A percentile compares a stretch with the other conserved stretches of the same genome.
Conservation (phyloP, 2,113 vertebrate genomes). For the Catharus minimus region DNA sequence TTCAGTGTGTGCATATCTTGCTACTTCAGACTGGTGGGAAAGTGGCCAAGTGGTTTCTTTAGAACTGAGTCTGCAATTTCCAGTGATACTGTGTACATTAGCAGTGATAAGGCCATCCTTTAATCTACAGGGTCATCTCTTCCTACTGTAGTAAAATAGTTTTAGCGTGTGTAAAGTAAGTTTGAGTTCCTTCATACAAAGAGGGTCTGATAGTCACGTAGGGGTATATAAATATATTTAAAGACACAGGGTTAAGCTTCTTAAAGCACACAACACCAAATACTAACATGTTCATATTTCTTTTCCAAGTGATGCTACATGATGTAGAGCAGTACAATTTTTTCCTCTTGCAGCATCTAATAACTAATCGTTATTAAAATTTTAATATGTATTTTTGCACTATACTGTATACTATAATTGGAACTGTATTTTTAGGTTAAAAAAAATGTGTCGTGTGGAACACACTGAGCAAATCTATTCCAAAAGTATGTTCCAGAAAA, state of each 20-base stretch:
- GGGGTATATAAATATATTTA: neutral
- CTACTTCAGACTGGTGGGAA: neutral
- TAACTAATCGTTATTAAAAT: neutral
- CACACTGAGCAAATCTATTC: neutral
- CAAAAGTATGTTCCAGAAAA: neutral
- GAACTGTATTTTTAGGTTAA: neutral
- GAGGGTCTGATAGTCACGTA: neutral
- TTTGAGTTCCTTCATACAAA: slow-evolving; percentile 36
- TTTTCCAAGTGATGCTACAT: neutral
- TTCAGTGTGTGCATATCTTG: neutral
- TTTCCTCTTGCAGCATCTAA: neutral
- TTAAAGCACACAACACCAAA: neutral
- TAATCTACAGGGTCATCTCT: slow-evolving; percentile 67
- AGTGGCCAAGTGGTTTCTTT: neutral
- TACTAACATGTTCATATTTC: neutral
- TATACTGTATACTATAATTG: neutral
- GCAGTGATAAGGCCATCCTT: slow-evolving; percentile 41
- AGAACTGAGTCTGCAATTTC: neutral
- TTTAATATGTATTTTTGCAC: neutral
- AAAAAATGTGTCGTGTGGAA: neutral
- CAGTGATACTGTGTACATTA: slow-evolving; percentile 63
- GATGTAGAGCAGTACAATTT: neutral
- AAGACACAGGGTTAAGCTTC: neutral
- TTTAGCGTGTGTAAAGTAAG: slow-evolving; percentile 11
- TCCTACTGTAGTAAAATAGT: slow-evolving; percentile 63